Conservation (phyloP, 2,888 invertebrate species). For the Hemicrepidius hirtus region DNA sequence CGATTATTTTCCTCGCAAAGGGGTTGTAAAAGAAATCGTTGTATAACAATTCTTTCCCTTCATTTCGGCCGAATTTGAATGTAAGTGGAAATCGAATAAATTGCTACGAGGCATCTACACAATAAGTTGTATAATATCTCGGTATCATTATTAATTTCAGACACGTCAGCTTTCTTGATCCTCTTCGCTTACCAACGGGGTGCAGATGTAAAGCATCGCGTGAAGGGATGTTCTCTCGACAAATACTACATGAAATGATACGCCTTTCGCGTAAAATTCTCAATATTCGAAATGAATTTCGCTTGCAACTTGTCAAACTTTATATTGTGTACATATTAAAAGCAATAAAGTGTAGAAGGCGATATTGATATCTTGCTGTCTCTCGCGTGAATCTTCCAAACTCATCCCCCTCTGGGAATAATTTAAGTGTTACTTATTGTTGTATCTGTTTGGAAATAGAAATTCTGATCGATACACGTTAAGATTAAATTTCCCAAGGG, state of each 20-base stretch:
- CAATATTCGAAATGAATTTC: slow-evolving; percentile 68
- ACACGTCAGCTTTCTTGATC: slow-evolving; percentile 41
- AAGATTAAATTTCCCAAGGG: too few species aligned
- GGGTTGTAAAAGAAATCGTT: slow-evolving; percentile 1
- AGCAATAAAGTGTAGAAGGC: slow-evolving; percentile 67
- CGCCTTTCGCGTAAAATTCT: slow-evolving; percentile 66
- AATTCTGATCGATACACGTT: neutral
- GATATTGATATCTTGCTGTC: slow-evolving; percentile 49
- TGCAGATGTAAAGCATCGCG: slow-evolving; percentile 31
- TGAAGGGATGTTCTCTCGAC: slow-evolving; percentile 48
- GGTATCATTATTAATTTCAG: slow-evolving; percentile 37
- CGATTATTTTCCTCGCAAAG: neutral
- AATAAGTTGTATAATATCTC: slow-evolving; percentile 59
- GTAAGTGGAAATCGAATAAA: slow-evolving; percentile 60
- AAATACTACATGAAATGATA: slow-evolving; percentile 60
- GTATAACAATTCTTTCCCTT: slow-evolving; percentile 34
- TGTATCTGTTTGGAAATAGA: slow-evolving; percentile 6
- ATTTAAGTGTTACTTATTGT: slow-evolving; percentile 35
- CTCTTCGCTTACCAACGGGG: slow-evolving; percentile 10
- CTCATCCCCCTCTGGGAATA: slow-evolving; percentile 32
- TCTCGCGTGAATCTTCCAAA: slow-evolving; percentile 16
- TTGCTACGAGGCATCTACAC: slow-evolving; percentile 58
- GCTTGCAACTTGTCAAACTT: slow-evolving; percentile 68
- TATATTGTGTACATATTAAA: slow-evolving; percentile 69
- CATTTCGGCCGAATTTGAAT: slow-evolving; percentile 47